A percentile compares a stretch with the other conserved stretches of the same genome.
Evolutionary conservation across 2,113 vertebrate genomes (phyloP).

Genomic region (Ammodytes marinus): DNA sequence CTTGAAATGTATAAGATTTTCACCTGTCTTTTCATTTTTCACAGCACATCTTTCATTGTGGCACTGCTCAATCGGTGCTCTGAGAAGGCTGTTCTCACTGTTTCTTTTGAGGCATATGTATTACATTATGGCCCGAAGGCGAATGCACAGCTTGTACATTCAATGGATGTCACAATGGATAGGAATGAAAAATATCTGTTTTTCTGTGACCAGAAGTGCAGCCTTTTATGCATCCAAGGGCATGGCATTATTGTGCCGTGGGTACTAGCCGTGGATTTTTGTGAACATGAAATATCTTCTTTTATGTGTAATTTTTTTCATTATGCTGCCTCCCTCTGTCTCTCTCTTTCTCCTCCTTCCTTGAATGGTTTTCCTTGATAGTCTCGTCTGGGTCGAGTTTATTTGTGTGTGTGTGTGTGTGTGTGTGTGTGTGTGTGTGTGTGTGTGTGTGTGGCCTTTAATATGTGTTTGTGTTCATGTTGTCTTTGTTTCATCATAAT

Average conservation of each 20-base stretch:
- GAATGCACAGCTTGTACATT: constrained; percentile 80
- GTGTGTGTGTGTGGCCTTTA: constrained; percentile 15
- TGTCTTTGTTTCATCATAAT: constrained; percentile 4
- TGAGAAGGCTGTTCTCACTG: constrained; percentile 67
- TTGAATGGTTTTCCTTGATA: constrained; percentile 74
- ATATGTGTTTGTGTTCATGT: not conserved
- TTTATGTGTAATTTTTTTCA: constrained; percentile 80
- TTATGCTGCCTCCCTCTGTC: constrained; percentile 66
- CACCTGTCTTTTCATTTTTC: constrained; percentile 73
- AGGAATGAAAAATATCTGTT: constrained; percentile 78
- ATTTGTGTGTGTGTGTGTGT: constrained; percentile 43
- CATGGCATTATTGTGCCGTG: constrained; percentile 74
- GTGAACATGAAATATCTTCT: constrained; percentile 81
- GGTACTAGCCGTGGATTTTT: constrained; percentile 71
- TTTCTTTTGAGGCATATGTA: constrained; percentile 64
- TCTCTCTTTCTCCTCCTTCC: constrained; percentile 62
- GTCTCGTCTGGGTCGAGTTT: constrained; percentile 65
- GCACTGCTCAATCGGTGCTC: constrained; percentile 54
- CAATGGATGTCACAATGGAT: constrained; percentile 70
- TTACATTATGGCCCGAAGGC: constrained; percentile 72
- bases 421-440: constrained; percentile 3
- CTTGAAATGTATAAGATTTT: constrained; percentile 77
- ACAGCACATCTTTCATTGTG: constrained; percentile 63
- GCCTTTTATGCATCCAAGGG: constrained; percentile 82
- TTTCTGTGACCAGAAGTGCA: constrained; percentile 79